Base-by-base conservation (phyloP, 2,888 invertebrate species). In the Scaptomyza cyrtandrae region DNA sequence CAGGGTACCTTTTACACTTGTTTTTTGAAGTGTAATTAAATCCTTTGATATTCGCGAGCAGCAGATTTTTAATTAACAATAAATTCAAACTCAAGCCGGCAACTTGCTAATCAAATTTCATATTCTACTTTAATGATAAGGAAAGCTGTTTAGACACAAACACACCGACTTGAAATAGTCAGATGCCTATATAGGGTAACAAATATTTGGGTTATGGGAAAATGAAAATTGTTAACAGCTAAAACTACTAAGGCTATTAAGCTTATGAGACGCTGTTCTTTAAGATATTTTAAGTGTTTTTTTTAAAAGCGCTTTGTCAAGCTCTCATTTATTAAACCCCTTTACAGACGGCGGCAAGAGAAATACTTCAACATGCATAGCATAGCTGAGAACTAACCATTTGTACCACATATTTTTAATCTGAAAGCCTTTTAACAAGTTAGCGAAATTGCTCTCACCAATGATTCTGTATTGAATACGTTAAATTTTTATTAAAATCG, bases 11-110 rank as follows among this genome's bases (percentile, higher is more conserved):
- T 35, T 6, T 13, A 49, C 16, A 19, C 19, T 7, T n/a, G 19
- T 13, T 49, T 61, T 41, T 45, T 56, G 37, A 58, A 68, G 64
- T 72, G 58, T 65, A 78, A 27, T 10, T 14, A 27, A n/a, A 43
- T 19, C 11, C 19, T 43, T 11, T 6, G 14, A 11, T 27, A 27
- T 27, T 27, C 3, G 27, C 27, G 27, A 27, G 27, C 6, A 6
- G 27, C 27, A 27, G 27, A 1, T 31, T 48, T 39, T 35, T 29
- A n/a, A 57, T 48, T 44, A 35, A 13, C 45, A 56, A 33, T 35
- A 19, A 35, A 11, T 24, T 44, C 14, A 14, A 35, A 27, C 24
- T 45, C 24, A 39, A 27, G 27, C 11, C 2, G 19, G 11, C 44
- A 44, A 13, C 27, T 45, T 3, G 27, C 27, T 39, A n/a, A 37